phyloP scores from a whole-genome alignment of 2,888 invertebrate species.

The Resseliella maxima region DNA sequence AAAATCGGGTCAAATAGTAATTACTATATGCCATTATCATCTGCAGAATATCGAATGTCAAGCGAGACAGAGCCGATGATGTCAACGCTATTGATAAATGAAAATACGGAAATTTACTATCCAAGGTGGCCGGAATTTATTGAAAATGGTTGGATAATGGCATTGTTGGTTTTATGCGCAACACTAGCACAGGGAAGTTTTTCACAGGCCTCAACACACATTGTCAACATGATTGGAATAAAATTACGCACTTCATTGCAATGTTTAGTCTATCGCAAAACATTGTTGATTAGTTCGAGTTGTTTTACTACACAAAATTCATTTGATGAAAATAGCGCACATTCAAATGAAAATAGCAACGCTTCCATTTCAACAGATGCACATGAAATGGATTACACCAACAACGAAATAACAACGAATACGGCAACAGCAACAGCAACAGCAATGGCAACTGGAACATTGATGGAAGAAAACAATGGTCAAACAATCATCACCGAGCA shows the following conservation, averaged over 20 bases:
- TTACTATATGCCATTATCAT: slow-evolving; percentile 16
- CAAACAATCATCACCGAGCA: neutral
- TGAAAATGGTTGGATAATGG: slow-evolving; percentile 82
- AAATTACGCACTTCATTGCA: slow-evolving; percentile 80
- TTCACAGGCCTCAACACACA: slow-evolving; percentile 84
- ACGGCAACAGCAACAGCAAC: slow-evolving; percentile 58
- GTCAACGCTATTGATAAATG: slow-evolving; percentile 7
- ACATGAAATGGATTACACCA: slow-evolving; percentile 60
- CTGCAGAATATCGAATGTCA: slow-evolving; percentile 9
- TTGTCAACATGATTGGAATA: slow-evolving; percentile 83
- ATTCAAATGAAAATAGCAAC: slow-evolving; percentile 60
- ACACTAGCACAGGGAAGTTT: slow-evolving; percentile 80
- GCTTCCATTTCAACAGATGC: slow-evolving; percentile 59
- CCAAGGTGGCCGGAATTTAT: slow-evolving; percentile 74
- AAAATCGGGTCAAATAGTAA: slow-evolving; percentile 25
- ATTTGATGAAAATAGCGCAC: slow-evolving; percentile 58
- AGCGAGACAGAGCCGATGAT: neutral
- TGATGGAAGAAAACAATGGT: too few species aligned
- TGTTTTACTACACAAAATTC: slow-evolving; percentile 64
- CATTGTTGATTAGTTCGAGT: slow-evolving; percentile 77
- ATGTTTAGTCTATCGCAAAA: slow-evolving; percentile 83
- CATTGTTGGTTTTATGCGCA: slow-evolving; percentile 76
- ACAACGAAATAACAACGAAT: neutral
- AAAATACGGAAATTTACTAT: slow-evolving; percentile 63
- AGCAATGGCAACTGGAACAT: slow-evolving; percentile 57